These are phyloP conservation scores for Acropternis orthonyx DNA, from an alignment of 2,797 vertebrate genomes.

Conservation along the genomic window DNA sequence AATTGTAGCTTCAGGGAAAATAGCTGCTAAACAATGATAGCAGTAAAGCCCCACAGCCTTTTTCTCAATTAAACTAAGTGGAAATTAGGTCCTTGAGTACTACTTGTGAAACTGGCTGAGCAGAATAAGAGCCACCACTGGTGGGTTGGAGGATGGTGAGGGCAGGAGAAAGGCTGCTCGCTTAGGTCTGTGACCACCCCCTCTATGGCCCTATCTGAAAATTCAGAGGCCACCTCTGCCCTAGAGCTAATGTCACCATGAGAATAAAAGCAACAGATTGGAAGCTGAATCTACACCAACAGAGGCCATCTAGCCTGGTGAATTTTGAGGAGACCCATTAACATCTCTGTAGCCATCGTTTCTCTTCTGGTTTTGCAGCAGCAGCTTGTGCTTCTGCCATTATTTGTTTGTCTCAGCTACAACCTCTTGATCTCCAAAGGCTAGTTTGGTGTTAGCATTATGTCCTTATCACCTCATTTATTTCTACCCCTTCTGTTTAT, in stretches of 20 bases:
- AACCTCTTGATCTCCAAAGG: background rate
- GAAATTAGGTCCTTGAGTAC: background rate
- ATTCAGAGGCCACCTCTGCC: background rate
- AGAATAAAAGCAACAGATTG: background rate
- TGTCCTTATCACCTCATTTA: background rate
- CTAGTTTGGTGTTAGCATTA: background rate
- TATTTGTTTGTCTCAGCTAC: background rate
- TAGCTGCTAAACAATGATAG: background rate
- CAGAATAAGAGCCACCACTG: background rate
- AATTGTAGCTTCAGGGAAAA: slow-evolving; percentile 21
- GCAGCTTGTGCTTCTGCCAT: background rate
- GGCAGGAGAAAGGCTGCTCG: background rate
- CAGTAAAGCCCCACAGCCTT: background rate
- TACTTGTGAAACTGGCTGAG: background rate
- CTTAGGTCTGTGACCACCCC: background rate
- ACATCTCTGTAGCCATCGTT: background rate
- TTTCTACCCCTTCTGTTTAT: background rate
- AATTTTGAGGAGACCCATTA: background rate
- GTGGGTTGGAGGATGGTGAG: background rate
- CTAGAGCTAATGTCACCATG: background rate
- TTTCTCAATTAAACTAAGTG: background rate
- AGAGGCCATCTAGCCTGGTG: background rate
- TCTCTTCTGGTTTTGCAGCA: background rate
- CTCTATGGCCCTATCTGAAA: background rate
- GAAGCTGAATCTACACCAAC: background rate